phyloP scores from a whole-genome alignment of 2,888 invertebrate genomes.

The Diloba caeruleocephala region DNA sequence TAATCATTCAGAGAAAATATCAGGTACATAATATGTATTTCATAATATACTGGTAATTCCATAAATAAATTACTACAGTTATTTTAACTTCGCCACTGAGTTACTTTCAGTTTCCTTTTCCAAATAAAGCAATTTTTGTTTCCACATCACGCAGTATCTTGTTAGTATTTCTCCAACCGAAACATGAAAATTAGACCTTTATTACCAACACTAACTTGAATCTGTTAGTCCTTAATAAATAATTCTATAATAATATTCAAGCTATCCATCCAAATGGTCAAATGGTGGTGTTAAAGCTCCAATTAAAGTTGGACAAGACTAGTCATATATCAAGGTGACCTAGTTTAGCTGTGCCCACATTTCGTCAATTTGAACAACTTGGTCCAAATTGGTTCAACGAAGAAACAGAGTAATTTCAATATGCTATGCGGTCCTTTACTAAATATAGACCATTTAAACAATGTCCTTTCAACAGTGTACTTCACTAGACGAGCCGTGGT shows the following conservation, averaged over 20 bases:
- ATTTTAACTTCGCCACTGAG: no score
- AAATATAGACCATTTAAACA: slow-evolving; percentile 35
- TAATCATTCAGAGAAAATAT: no score
- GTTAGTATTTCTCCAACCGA: neutral
- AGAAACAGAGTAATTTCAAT: slow-evolving; percentile 38
- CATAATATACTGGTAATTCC: no score
- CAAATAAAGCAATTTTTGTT: no score
- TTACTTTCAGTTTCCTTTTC: no score
- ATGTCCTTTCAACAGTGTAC: slow-evolving; percentile 7
- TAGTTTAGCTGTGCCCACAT: slow-evolving; percentile 44
- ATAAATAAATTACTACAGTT: no score
- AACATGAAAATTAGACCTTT: slow-evolving; percentile 3
- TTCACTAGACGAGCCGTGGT: no score
- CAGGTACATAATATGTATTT: no score
- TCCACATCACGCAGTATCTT: no score
- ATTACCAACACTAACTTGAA: slow-evolving; percentile 5
- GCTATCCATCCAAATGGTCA: slow-evolving; percentile 35
- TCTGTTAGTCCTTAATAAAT: slow-evolving; percentile 27
- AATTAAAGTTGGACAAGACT: slow-evolving; percentile 51
- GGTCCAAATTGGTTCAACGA: slow-evolving; percentile 33
- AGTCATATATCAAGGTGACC: slow-evolving; percentile 66
- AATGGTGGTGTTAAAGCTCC: slow-evolving; percentile 47
- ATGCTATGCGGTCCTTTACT: slow-evolving; percentile 15
- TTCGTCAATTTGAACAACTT: slow-evolving; percentile 37
- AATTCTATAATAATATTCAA: slow-evolving; percentile 40